phyloP scores from a whole-genome alignment of 2,888 invertebrate species.

The Bembecia ichneumoniformis region DNA sequence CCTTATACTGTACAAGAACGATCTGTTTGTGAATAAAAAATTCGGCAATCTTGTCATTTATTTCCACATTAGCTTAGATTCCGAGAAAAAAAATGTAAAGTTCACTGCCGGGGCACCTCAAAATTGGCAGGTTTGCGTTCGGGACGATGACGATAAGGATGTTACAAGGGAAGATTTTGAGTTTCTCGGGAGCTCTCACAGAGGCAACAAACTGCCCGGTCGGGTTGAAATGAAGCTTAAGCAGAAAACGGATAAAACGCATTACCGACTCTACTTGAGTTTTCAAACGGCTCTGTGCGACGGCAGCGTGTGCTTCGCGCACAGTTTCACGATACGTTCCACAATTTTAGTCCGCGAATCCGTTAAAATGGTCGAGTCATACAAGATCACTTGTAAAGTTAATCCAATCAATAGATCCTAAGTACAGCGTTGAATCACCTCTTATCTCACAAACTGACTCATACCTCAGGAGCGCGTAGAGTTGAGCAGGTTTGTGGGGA shows the following conservation, averaged over 20 bases:
- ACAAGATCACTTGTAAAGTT: constrained; percentile 65
- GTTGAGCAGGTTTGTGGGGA: no score
- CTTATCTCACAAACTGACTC: no score
- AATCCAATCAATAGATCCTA: constrained; percentile 42
- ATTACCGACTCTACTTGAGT: constrained; percentile 57
- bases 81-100: constrained; percentile 56
- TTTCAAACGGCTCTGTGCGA: constrained; percentile 60
- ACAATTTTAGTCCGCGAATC: constrained; percentile 58
- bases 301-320: constrained; percentile 44
- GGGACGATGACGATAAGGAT: constrained; percentile 46
- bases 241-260: constrained; percentile 51
- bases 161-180: constrained; percentile 57
- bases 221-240: constrained; percentile 61
- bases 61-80: constrained; percentile 56
- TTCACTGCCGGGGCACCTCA: constrained; percentile 72
- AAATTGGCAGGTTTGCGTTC: constrained; percentile 62
- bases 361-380: constrained; percentile 60
- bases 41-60: constrained; percentile 57
- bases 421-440: not conserved
- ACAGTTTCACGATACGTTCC: constrained; percentile 55
- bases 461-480: no score
- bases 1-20: constrained; percentile 57
- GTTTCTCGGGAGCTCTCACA: constrained; percentile 41
- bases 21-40: constrained; percentile 57
- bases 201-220: constrained; percentile 51